These are phyloP conservation scores for Climacteris rufus DNA, from an alignment of 2,113 vertebrate genomes.

Conservation along the genomic window DNA sequence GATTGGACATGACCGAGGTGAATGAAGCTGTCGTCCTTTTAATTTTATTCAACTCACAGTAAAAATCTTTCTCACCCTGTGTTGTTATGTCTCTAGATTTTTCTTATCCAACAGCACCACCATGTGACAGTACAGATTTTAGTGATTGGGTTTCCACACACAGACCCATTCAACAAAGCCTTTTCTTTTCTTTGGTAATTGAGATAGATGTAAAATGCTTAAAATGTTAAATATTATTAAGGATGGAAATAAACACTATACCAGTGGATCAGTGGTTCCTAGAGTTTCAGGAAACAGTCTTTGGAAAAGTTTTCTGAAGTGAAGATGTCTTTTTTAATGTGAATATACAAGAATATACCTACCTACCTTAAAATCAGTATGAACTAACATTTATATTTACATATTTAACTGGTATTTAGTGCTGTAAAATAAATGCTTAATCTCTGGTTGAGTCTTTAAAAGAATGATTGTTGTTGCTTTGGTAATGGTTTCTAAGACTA, in stretches of 20 bases:
- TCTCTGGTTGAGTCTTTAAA: background rate
- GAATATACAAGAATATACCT: background rate
- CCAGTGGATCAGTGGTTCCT: background rate
- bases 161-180: background rate
- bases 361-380: background rate
- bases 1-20: conserved; percentile 76
- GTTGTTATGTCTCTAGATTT: background rate
- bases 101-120: conserved; percentile 82
- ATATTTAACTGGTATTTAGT: background rate
- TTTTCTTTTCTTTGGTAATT: background rate
- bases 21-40: conserved; percentile 78
- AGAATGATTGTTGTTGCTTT: background rate
- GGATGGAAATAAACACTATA: background rate
- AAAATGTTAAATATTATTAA: background rate
- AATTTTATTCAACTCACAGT: conserved; percentile 82
- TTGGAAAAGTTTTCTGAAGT: background rate
- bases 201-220: background rate
- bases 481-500: background rate
- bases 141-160: background rate
- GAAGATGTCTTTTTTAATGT: background rate
- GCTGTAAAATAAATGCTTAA: background rate
- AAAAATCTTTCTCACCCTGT: conserved; percentile 68
- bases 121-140: conserved; percentile 68
- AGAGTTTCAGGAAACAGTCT: background rate
- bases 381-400: background rate